A percentile compares a stretch with the other conserved stretches of the same genome.
These are phyloP conservation scores for Pantherophis alleghaniensis DNA, from an alignment of 2,797 vertebrate species.

Conservation along the genomic window DNA sequence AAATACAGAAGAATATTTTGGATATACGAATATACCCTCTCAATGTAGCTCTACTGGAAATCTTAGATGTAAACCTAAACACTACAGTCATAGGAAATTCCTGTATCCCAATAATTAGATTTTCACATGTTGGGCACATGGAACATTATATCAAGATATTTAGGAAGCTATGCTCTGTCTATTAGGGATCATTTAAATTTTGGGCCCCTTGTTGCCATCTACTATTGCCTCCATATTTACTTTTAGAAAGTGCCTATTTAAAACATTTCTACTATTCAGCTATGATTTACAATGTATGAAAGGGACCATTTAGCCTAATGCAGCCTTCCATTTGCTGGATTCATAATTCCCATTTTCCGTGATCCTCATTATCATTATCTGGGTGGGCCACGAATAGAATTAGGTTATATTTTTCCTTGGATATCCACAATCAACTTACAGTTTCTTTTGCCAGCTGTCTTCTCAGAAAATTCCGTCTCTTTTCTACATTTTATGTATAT, in stretches of 20 bases:
- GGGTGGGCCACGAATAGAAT: neutral
- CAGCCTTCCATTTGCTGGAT: neutral
- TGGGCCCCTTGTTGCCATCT: neutral
- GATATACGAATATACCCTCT: neutral
- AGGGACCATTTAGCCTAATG: neutral
- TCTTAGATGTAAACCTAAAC: neutral
- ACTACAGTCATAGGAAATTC: neutral
- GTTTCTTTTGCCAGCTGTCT: neutral
- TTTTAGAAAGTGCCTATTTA: neutral
- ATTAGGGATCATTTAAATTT: neutral
- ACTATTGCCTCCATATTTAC: neutral
- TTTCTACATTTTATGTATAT: neutral
- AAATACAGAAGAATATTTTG: neutral
- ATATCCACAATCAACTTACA: neutral
- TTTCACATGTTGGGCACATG: neutral
- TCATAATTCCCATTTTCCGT: neutral
- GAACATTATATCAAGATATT: neutral
- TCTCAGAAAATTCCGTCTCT: neutral
- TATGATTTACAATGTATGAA: neutral
- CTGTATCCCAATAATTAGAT: neutral
- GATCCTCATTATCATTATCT: neutral
- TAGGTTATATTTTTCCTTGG: neutral
- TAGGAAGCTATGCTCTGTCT: neutral
- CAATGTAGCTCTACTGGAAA: neutral
- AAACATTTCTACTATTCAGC: neutral